Evolutionary conservation across 1,140 invertebrate genomes (phyloP).

Genomic region (Linepithema humile): DNA sequence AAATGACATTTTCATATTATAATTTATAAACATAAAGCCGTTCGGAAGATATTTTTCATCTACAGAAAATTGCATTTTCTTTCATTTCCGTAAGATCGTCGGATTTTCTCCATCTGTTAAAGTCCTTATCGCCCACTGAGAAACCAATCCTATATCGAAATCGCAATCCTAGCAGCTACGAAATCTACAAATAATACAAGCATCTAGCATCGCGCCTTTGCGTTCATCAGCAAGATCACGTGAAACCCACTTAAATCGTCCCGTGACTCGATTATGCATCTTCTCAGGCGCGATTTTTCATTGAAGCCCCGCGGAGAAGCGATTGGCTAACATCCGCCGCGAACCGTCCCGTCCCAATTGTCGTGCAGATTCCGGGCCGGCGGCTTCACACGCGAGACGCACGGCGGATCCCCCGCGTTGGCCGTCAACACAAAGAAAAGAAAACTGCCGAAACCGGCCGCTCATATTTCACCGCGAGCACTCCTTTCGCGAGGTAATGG

Average conservation of each 20-base stretch:
- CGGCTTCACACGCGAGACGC: slow-evolving; percentile 19
- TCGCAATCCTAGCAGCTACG: not conserved
- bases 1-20: not conserved
- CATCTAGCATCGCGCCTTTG: not conserved
- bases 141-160: slow-evolving; percentile 3
- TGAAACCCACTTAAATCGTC: not conserved
- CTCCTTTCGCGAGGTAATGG: slow-evolving; percentile 31
- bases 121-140: not conserved
- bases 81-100: not conserved
- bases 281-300: slow-evolving; percentile 10
- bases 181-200: not conserved
- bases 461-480: slow-evolving; percentile 47
- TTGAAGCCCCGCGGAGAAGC: not conserved
- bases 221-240: not conserved
- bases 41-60: not conserved
- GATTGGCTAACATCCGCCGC: not conserved
- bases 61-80: not conserved
- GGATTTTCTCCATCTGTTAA: slow-evolving; percentile 16
- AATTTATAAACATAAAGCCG: not conserved
- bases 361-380: not conserved
- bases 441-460: slow-evolving; percentile 46
- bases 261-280: not conserved
- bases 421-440: slow-evolving; percentile 30
- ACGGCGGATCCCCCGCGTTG: slow-evolving; percentile 28
- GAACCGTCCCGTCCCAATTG: not conserved